Evolutionary conservation across 2,888 invertebrate species (phyloP).

Genomic region (Norana najaformis): DNA sequence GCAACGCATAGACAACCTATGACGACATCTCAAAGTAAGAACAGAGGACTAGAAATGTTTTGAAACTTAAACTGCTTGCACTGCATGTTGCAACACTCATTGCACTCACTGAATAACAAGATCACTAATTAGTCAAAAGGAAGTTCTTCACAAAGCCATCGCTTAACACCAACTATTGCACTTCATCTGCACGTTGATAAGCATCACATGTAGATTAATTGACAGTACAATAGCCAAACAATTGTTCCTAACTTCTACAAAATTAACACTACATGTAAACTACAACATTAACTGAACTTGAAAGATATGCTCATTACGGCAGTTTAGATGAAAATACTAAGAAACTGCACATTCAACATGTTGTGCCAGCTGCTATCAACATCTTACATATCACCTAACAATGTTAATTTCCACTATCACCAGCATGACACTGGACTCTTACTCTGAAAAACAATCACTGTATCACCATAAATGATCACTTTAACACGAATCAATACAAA

Average conservation of each 20-base stretch:
- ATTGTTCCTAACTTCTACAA: neutral
- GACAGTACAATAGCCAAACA: neutral
- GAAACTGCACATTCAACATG: neutral
- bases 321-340: neutral
- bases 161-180: neutral
- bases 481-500: neutral
- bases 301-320: neutral
- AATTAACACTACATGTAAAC: neutral
- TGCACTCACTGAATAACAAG: neutral
- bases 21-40: neutral
- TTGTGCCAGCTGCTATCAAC: neutral
- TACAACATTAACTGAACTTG: neutral
- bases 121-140: neutral
- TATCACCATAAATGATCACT: neutral
- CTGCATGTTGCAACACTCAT: neutral
- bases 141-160: conserved; percentile 13
- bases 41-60: neutral
- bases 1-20: neutral
- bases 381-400: neutral
- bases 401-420: neutral
- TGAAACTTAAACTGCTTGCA: neutral
- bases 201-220: neutral
- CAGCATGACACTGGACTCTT: neutral
- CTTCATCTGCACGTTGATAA: neutral
- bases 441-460: neutral